Evolutionary conservation across 2,797 vertebrate genomes (phyloP).

Genomic region (Sandelia bainsii): DNA sequence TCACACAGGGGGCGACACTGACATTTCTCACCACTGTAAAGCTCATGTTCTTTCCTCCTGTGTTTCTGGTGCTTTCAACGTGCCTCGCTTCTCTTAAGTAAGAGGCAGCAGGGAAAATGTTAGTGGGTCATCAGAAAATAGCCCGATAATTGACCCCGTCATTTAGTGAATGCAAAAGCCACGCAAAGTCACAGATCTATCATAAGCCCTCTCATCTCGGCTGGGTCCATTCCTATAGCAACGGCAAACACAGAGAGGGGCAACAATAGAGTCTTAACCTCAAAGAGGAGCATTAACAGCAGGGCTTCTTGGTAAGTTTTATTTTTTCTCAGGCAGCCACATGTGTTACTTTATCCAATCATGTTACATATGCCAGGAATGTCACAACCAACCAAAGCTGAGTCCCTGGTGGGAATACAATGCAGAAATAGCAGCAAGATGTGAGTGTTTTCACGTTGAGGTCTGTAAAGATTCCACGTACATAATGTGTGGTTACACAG

Average conservation of each 20-base stretch:
- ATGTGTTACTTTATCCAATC: conserved; percentile 72
- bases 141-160: conserved; percentile 76
- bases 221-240: conserved; percentile 59
- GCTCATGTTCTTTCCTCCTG: conserved; percentile 14
- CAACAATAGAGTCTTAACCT: conserved; percentile 67
- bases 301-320: conserved; percentile 5
- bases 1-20: background rate
- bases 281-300: conserved; percentile 20
- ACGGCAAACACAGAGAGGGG: conserved; percentile 67
- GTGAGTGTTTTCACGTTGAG: conserved; percentile 39
- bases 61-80: conserved; percentile 21
- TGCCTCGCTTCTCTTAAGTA: conserved; percentile 46
- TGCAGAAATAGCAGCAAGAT: conserved; percentile 63
- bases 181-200: conserved; percentile 45
- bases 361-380: conserved; percentile 66
- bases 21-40: conserved; percentile 27
- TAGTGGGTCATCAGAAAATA: conserved; percentile 78
- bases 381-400: conserved; percentile 52
- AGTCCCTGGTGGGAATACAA: conserved; percentile 42
- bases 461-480: conserved; percentile 35
- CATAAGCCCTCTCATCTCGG: conserved; percentile 64
- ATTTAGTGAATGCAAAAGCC: conserved; percentile 59
- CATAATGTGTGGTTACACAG: conserved; percentile 22
- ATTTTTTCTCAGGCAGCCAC: conserved; percentile 51
- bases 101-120: conserved; percentile 54